Conservation (phyloP, 2,797 vertebrate genomes). For the Diceros bicornis region DNA sequence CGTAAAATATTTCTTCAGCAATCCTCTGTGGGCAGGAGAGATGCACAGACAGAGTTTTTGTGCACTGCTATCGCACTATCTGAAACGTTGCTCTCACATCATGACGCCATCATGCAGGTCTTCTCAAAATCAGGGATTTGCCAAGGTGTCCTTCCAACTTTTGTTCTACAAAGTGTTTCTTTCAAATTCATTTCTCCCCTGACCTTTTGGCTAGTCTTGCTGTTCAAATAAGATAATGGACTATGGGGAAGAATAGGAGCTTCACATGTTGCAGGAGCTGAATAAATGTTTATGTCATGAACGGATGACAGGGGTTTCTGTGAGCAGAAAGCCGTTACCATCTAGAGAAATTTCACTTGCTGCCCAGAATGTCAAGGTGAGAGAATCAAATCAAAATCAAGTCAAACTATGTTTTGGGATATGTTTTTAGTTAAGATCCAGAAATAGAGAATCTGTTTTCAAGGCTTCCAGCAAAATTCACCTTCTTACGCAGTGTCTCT, state of each 20-base stretch:
- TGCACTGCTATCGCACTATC: background rate
- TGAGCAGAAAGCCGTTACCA: background rate
- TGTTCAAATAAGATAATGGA: conserved; percentile 16
- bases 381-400: conserved; percentile 51
- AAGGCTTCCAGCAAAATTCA: conserved; percentile 36
- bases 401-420: background rate
- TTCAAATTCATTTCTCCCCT: background rate
- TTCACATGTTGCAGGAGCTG: background rate
- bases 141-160: background rate
- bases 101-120: background rate
- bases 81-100: background rate
- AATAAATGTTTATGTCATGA: conserved; percentile 32
- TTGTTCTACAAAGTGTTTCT: background rate
- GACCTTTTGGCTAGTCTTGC: background rate
- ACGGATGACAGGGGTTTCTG: background rate
- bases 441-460: background rate
- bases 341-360: background rate
- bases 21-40: background rate
- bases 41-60: background rate
- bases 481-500: background rate
- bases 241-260: background rate
- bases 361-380: background rate
- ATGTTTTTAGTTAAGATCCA: conserved; percentile 1
- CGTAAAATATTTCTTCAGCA: background rate
- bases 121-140: background rate